These are phyloP conservation scores for Pseudorasbora parva DNA, from an alignment of 2,113 vertebrate genomes.

Conservation along the genomic window DNA sequence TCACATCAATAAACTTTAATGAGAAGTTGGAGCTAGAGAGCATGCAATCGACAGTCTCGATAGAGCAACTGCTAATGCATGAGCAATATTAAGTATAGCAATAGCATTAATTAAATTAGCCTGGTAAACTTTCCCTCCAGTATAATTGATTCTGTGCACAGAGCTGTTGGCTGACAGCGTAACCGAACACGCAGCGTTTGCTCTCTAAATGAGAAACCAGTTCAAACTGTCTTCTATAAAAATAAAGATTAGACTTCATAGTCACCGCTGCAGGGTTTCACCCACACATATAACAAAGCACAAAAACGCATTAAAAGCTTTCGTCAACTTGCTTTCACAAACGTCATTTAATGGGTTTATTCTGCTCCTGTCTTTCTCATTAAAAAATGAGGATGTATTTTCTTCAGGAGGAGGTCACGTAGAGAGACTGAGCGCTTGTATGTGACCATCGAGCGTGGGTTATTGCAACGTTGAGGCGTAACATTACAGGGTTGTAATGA, in stretches of 20 bases:
- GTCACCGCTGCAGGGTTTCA: slow-evolving; percentile 25
- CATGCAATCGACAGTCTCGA: neutral
- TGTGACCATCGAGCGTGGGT: neutral
- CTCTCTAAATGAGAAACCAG: slow-evolving; percentile 38
- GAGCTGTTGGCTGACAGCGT: slow-evolving; percentile 11
- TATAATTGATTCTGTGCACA: slow-evolving; percentile 2
- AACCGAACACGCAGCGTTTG: neutral
- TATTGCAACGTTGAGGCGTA: neutral
- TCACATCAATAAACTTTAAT: slow-evolving; percentile 32
- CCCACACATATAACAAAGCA: slow-evolving; percentile 32
- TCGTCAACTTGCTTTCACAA: slow-evolving; percentile 25
- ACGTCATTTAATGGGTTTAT: slow-evolving; percentile 37
- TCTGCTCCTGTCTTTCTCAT: slow-evolving; percentile 25
- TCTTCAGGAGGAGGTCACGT: neutral
- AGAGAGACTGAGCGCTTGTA: neutral
- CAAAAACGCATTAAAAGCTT: slow-evolving; percentile 36
- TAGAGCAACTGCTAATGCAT: neutral
- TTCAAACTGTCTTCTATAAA: slow-evolving; percentile 33
- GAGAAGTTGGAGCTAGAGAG: slow-evolving; percentile 9
- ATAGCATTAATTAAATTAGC: slow-evolving; percentile 39
- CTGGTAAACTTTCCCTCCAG: slow-evolving; percentile 10
- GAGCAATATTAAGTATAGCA: slow-evolving; percentile 15
- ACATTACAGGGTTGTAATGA: slow-evolving; percentile 17
- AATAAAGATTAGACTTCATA: slow-evolving; percentile 39
- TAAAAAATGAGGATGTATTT: slow-evolving; percentile 5